phyloP scores from a whole-genome alignment of 2,797 vertebrate species.

The Echeneis naucrates region DNA sequence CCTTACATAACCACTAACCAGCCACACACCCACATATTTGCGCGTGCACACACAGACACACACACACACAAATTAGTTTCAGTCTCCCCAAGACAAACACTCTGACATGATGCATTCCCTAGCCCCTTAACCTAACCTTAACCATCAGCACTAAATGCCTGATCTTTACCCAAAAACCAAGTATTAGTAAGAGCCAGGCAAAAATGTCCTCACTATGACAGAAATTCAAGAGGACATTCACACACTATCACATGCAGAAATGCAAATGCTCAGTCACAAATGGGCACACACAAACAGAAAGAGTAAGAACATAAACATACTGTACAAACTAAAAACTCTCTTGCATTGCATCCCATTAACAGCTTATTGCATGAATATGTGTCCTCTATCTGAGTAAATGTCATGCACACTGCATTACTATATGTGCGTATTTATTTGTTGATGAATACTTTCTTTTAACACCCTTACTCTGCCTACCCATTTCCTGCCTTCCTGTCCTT shows the following conservation, averaged over 20 bases:
- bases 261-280: constrained; percentile 27
- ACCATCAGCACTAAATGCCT: not conserved
- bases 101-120: too few species aligned
- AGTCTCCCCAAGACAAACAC: not conserved
- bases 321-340: constrained; percentile 49
- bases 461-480: constrained; percentile 3
- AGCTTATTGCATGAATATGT: constrained; percentile 21
- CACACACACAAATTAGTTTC: constrained; percentile 1
- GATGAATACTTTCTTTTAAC: constrained; percentile 27
- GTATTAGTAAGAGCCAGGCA: not conserved
- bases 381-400: constrained; percentile 26
- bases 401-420: constrained; percentile 3
- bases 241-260: constrained; percentile 24
- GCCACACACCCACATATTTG: constrained; percentile 62
- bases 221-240: constrained; percentile 22
- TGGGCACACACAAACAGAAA: constrained; percentile 13
- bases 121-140: not conserved
- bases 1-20: constrained; percentile 73
- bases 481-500: constrained; percentile 27
- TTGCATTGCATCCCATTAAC: constrained; percentile 40
- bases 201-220: not conserved
- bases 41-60: constrained; percentile 7
- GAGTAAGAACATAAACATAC: constrained; percentile 51
- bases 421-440: constrained; percentile 28
- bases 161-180: not conserved